Conservation (phyloP, 30 jellyfish, hydroid and myxozoan genomes). For the Nemopilema nomurai region DNA sequence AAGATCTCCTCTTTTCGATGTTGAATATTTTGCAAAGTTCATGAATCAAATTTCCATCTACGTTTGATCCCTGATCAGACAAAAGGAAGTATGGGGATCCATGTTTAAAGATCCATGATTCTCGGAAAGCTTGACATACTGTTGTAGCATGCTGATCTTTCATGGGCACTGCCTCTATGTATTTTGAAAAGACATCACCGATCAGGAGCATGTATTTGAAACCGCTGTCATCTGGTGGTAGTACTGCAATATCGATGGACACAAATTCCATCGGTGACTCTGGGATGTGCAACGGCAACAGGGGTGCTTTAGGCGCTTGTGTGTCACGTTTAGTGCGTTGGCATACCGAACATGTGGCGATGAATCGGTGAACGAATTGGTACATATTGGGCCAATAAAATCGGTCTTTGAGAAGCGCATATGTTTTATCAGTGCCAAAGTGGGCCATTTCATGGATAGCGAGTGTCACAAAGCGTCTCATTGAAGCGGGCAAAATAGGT, state of each 20-base stretch:
- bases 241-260: constrained; percentile 25
- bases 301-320: constrained; percentile 16
- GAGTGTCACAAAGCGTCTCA: constrained; percentile 25
- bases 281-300: constrained; percentile 22
- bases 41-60: too few species aligned
- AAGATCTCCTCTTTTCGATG: too few species aligned
- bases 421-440: constrained; percentile 16
- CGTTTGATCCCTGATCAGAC: constrained; percentile 35
- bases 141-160: constrained; percentile 26
- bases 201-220: constrained; percentile 32
- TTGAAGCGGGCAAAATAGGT: constrained; percentile 48
- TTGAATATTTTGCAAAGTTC: too few species aligned
- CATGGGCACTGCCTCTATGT: constrained; percentile 34
- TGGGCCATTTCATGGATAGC: constrained; percentile 13
- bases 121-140: constrained; percentile 18
- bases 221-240: constrained; percentile 34
- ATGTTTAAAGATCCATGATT: constrained; percentile 16
- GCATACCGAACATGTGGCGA: too few species aligned
- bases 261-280: constrained; percentile 11
- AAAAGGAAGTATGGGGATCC: constrained; percentile 18
- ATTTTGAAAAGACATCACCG: constrained; percentile 33
- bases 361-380: too few species aligned
- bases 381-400: too few species aligned
- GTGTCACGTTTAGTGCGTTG: constrained; percentile 25
- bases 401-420: too few species aligned